These are phyloP conservation scores for Acanthisitta chloris DNA, from an alignment of 2,113 vertebrate species.

Conservation along the genomic window DNA sequence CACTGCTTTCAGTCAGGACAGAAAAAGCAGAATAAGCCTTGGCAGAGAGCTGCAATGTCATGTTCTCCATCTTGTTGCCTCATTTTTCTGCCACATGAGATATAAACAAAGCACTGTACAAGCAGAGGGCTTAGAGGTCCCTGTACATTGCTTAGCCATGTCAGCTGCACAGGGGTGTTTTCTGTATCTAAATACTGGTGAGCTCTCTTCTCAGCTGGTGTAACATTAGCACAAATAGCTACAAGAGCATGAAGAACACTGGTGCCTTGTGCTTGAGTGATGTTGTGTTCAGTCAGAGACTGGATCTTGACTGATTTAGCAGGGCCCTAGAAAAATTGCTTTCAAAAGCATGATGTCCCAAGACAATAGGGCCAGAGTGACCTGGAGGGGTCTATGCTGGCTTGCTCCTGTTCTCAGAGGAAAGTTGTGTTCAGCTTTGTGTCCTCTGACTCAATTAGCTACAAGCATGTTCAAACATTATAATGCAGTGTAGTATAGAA, in stretches of 20 bases:
- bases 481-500: neutral
- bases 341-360: neutral
- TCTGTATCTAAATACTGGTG: neutral
- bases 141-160: neutral
- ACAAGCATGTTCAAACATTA: conserved; percentile 23
- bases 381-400: neutral
- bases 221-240: neutral
- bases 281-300: neutral
- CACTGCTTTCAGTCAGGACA: neutral
- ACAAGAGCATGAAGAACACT: neutral
- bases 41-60: neutral
- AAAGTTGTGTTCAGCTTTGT: neutral
- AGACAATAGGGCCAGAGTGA: neutral
- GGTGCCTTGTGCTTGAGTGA: neutral
- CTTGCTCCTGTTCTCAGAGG: neutral
- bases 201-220: neutral
- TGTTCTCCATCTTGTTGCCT: neutral
- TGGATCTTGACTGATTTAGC: neutral
- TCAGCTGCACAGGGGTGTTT: neutral
- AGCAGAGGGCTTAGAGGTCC: neutral
- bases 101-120: neutral
- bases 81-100: neutral
- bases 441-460: conserved; percentile 9
- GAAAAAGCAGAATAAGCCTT: neutral
- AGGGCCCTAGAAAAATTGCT: neutral